Base-by-base conservation (phyloP, 2,888 invertebrate species). In the Sceliomorpha sp. region DNA sequence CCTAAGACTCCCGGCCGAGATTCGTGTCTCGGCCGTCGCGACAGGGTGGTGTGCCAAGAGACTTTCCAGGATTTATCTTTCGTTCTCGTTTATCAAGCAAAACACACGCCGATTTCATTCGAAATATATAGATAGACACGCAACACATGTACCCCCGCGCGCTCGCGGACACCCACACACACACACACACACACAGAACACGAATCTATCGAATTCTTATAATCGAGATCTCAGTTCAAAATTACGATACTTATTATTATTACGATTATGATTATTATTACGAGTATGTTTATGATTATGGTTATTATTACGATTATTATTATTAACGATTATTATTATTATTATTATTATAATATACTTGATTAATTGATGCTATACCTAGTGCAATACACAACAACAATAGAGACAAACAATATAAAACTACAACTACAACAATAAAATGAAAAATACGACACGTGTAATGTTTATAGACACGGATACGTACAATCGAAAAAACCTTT, bases 1-100 rank as follows among this genome's bases (percentile, higher is more conserved):
- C 64, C 56, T 79, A 82, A 82, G 82, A 82, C 82, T 82, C 74
- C 73, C 72, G 73, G 73, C 62, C 39, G 10, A 31, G 39, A 37
- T 26, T 50, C 44, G 68, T 48, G 34, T 34, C 60, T 13, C 8
- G 42, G 53, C 60, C 66, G 71, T 62, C 67, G 72, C 76, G 80
- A 71, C 70, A 60, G 77, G 72, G 67, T 79, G 80, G 74, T 78
- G 75, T 75, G 74, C 71, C 74, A 72, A 69, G 62, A 3, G 15
- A 40, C 17, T 9, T 17, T 5, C 10, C 1, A 20, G 9, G 5
- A n/a, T n/a, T n/a, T n/a, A n/a, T n/a, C 20, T 4, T 20, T 20
- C 20, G 5, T 4, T 20, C 20, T 20, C 20, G 5, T 20, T 20
- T 20, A 20, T 4, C 20, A 20, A 20, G 5, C 20, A 20, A 20